Evolutionary conservation across 1,140 invertebrate genomes (phyloP).

Genomic region (Hyles vespertilio): DNA sequence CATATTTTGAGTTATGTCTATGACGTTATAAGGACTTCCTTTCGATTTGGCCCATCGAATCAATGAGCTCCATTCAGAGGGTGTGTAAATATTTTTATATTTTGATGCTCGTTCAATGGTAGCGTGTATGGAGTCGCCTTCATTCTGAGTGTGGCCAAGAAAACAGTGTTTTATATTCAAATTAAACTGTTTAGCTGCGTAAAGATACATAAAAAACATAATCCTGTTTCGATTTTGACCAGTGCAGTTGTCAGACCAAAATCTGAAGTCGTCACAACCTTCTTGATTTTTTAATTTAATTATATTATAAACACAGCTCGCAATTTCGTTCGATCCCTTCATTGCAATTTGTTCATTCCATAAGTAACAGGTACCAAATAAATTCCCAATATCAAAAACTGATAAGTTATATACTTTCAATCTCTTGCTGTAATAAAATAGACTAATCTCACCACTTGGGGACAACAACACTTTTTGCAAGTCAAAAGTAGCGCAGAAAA

Average conservation of each 20-base stretch:
- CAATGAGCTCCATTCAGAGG: neutral
- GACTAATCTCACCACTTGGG: neutral
- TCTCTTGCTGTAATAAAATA: neutral
- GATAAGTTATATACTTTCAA: neutral
- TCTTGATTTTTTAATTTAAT: neutral
- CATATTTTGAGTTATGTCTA: neutral
- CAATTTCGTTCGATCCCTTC: neutral
- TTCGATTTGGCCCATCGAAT: neutral
- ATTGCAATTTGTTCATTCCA: neutral
- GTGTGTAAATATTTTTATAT: neutral
- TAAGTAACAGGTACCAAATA: neutral
- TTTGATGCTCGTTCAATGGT: neutral
- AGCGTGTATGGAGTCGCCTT: neutral
- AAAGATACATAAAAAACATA: neutral
- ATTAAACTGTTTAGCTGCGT: neutral
- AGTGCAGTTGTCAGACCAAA: neutral
- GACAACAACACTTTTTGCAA: neutral
- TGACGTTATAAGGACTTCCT: neutral
- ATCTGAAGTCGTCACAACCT: neutral
- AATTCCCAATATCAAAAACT: neutral
- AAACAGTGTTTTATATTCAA: neutral
- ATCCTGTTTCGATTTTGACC: neutral
- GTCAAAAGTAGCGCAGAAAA: conserved; percentile 5
- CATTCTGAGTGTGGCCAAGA: neutral
- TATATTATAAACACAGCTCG: neutral